A percentile compares a stretch with the other conserved stretches of the same genome.
Evolutionary conservation across 2,888 invertebrate species (phyloP).

Genomic region (Leucozona laternaria): DNA sequence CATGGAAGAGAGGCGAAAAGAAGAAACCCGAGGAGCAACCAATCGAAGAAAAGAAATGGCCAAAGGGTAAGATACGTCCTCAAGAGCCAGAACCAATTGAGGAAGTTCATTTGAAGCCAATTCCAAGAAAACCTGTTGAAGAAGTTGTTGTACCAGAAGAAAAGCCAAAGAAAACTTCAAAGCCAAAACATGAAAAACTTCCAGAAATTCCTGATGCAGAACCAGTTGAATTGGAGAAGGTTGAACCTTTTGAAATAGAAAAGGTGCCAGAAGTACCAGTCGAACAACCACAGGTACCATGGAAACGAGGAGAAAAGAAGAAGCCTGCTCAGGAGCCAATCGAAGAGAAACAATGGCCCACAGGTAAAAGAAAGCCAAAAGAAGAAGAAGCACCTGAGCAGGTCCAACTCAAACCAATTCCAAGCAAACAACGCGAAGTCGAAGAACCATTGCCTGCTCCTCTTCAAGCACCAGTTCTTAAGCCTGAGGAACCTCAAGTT

Average conservation of each 20-base stretch:
- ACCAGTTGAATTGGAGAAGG: constrained; percentile 80
- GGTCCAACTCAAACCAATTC: constrained; percentile 82
- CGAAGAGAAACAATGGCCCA: constrained; percentile 82
- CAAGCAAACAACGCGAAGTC: constrained; percentile 80
- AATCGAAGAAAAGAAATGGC: constrained; percentile 78
- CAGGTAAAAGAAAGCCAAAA: constrained; percentile 83
- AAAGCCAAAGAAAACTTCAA: constrained; percentile 79
- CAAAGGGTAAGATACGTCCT: constrained; percentile 81
- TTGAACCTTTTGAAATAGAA: constrained; percentile 80
- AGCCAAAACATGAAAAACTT: constrained; percentile 80
- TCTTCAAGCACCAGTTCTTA: constrained; percentile 79
- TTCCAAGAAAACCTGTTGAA: constrained; percentile 80
- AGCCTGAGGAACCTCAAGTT: constrained; percentile 80
- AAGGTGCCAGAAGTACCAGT: constrained; percentile 80
- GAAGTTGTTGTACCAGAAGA: constrained; percentile 80
- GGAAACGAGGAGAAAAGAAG: constrained; percentile 83
- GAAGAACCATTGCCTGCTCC: constrained; percentile 79
- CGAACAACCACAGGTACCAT: constrained; percentile 80
- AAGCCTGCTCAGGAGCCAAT: constrained; percentile 81
- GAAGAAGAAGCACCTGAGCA: constrained; percentile 84
- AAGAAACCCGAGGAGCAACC: constrained; percentile 80
- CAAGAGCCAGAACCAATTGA: constrained; percentile 83
- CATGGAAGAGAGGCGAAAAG: constrained; percentile 79
- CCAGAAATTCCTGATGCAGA: constrained; percentile 81
- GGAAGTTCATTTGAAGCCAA: constrained; percentile 85